phyloP scores from a whole-genome alignment of 1,140 invertebrate genomes.

The Trichonephila clavipes region DNA sequence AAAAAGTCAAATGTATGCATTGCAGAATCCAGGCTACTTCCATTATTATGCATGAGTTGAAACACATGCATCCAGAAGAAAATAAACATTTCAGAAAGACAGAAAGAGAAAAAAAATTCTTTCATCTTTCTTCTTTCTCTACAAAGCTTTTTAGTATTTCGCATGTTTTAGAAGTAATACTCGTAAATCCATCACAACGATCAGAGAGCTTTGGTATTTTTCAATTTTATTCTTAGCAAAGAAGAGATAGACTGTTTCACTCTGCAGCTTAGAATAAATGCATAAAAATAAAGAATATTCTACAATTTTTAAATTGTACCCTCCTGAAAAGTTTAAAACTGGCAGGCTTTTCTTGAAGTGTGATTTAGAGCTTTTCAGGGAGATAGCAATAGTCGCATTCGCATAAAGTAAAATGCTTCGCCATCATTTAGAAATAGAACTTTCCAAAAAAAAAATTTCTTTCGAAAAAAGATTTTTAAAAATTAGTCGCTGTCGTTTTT shows the following conservation, averaged over 20 bases:
- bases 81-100: not conserved
- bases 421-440: not conserved
- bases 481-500: too few relatives aligned
- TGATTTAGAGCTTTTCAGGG: not conserved
- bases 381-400: not conserved
- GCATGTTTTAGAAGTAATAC: not conserved
- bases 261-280: not conserved
- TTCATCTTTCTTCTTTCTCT: not conserved
- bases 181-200: slow-evolving; percentile 14
- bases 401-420: not conserved
- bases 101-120: not conserved
- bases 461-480: too few relatives aligned
- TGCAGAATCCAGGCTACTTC: too few relatives aligned
- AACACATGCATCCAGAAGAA: not conserved
- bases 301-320: not conserved
- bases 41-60: not conserved
- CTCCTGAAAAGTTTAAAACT: not conserved
- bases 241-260: not conserved
- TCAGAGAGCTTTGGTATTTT: not conserved
- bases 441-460: too few relatives aligned
- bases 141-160: not conserved
- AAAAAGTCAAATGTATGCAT: too few relatives aligned
- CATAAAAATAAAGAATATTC: not conserved
- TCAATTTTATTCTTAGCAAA: not conserved
- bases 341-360: not conserved